Conservation (phyloP, 2,888 invertebrate genomes). For the Philhelius pedissequus region DNA sequence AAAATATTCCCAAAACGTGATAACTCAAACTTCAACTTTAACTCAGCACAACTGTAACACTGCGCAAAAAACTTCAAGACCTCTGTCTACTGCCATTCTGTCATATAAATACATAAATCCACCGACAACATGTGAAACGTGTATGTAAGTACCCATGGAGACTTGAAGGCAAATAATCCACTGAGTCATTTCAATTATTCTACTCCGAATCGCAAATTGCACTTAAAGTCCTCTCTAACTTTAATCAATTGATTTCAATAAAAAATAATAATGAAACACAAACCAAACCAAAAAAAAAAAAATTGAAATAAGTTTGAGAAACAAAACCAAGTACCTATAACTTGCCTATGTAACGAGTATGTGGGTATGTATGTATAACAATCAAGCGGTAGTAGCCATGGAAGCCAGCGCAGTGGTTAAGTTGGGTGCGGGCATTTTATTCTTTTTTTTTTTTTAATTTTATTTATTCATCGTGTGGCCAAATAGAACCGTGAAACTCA, state of each 20-base stretch:
- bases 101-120: not conserved
- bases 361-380: too few relatives aligned
- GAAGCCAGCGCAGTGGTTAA: not conserved
- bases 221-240: slow-evolving; percentile 65
- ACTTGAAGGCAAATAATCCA: slow-evolving; percentile 44
- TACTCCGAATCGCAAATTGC: slow-evolving; percentile 59
- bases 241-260: slow-evolving; percentile 49
- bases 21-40: slow-evolving; percentile 14
- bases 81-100: slow-evolving; percentile 27
- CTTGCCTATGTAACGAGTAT: too few relatives aligned
- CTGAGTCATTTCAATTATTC: slow-evolving; percentile 66
- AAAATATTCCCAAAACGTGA: slow-evolving; percentile 49
- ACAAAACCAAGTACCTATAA: too few relatives aligned
- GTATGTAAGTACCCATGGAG: not conserved
- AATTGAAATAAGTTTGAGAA: not conserved
- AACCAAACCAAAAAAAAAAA: too few relatives aligned
- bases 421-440: slow-evolving; percentile 19
- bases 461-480: not conserved
- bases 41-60: not conserved
- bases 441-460: not conserved
- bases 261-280: not conserved
- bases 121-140: slow-evolving; percentile 19
- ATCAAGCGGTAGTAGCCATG: not conserved
- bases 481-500: slow-evolving; percentile 15
- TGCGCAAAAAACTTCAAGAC: not conserved